phyloP scores from a whole-genome alignment of 1,140 invertebrate species.

The Phortica variegata region DNA sequence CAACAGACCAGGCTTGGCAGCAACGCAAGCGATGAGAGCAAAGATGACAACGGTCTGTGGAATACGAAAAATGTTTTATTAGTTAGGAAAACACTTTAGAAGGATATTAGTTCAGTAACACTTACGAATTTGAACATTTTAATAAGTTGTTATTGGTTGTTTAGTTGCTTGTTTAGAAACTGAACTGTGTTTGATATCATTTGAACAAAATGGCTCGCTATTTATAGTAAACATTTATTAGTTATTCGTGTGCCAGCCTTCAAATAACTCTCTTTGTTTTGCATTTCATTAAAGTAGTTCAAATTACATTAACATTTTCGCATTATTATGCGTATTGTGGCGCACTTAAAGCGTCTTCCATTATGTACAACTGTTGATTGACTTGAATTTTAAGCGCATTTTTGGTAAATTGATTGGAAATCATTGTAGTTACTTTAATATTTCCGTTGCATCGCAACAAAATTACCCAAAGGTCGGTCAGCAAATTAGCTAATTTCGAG shows the following conservation, averaged over 20 bases:
- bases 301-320: no score
- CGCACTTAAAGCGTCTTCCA: no score
- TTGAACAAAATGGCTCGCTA: conserved; percentile 18
- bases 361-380: no score
- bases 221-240: conserved; percentile 30
- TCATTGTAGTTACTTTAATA: no score
- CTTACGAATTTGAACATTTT: conserved; percentile 54
- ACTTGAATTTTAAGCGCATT: no score
- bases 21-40: conserved; percentile 51
- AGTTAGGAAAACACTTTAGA: not conserved
- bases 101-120: not conserved
- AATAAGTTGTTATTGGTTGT: conserved; percentile 14
- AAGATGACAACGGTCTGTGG: conserved; percentile 36
- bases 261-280: conserved; percentile 31
- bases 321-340: no score
- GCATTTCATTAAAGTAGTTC: no score
- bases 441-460: no score
- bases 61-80: not conserved
- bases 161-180: conserved; percentile 22
- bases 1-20: conserved; percentile 48
- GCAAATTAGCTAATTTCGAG: no score
- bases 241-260: not conserved
- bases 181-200: conserved; percentile 33
- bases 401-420: no score
- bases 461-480: no score